Percentiles rank a stretch among this genome's conserved stretches.
Evolutionary conservation across 2,113 vertebrate species (phyloP).

Genomic region (Hirundichthys speculiger): DNA sequence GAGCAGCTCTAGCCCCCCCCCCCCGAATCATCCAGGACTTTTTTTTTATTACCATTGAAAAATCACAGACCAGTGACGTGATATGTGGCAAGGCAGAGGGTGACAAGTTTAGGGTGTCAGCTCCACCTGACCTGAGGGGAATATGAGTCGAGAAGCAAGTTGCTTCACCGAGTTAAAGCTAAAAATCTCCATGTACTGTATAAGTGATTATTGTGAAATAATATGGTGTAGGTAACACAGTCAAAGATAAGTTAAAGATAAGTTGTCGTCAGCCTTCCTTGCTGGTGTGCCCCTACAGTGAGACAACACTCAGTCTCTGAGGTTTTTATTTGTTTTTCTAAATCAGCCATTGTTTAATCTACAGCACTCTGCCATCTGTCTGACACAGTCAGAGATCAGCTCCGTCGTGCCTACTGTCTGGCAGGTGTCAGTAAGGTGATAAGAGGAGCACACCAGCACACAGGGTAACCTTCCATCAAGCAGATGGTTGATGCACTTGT

Average conservation of each 20-base stretch:
- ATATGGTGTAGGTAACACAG: neutral
- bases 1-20: neutral
- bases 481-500: constrained; percentile 17
- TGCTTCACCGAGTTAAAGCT: constrained; percentile 3
- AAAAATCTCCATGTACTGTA: neutral
- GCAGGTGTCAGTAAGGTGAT: constrained; percentile 57
- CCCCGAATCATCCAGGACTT: neutral
- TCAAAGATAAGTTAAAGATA: neutral
- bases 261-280: constrained; percentile 1
- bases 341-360: constrained; percentile 64
- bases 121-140: too few relatives aligned
- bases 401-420: constrained; percentile 42
- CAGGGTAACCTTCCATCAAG: constrained; percentile 1
- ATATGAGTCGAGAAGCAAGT: neutral
- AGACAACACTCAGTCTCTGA: constrained; percentile 15
- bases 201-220: neutral
- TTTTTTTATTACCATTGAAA: constrained; percentile 5
- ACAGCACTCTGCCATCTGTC: constrained; percentile 70
- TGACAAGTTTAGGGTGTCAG: constrained; percentile 20
- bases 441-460: constrained; percentile 13
- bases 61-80: constrained; percentile 4
- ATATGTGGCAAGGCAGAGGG: neutral
- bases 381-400: constrained; percentile 46
- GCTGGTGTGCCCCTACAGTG: constrained; percentile 31
- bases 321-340: too few relatives aligned